These are phyloP conservation scores for Daphoenositta chrysoptera DNA, from an alignment of 2,113 vertebrate species.

Conservation along the genomic window DNA sequence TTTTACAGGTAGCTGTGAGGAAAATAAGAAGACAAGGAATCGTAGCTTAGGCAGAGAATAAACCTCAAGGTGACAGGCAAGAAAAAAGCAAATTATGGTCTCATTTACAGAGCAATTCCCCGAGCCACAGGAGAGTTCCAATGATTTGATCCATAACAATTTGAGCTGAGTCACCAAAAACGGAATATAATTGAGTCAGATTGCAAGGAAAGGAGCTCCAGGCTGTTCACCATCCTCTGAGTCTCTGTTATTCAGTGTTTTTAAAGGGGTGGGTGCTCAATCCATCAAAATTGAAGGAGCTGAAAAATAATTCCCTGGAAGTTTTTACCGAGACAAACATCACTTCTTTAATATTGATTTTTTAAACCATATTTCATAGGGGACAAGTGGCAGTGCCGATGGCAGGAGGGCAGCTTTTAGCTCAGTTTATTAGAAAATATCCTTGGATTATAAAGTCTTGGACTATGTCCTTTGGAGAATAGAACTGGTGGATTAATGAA, in stretches of 20 bases:
- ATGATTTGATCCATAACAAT: neutral
- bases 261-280: neutral
- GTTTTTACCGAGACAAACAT: neutral
- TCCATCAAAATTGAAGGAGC: neutral
- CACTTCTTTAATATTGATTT: neutral
- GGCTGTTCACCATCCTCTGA: neutral
- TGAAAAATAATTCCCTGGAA: neutral
- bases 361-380: fast-evolving
- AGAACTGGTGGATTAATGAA: neutral
- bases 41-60: neutral
- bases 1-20: neutral
- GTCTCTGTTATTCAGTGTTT: neutral
- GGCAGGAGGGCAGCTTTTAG: neutral
- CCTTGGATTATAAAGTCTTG: neutral
- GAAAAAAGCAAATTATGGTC: neutral
- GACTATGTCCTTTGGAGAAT: neutral
- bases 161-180: neutral
- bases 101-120: neutral
- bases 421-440: neutral
- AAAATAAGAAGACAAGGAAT: neutral
- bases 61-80: neutral
- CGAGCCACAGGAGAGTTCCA: neutral
- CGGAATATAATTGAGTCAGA: neutral
- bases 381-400: neutral
- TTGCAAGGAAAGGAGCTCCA: neutral